Base-by-base conservation (phyloP, 2,797 vertebrate genomes). In the Prunella strophiata region DNA sequence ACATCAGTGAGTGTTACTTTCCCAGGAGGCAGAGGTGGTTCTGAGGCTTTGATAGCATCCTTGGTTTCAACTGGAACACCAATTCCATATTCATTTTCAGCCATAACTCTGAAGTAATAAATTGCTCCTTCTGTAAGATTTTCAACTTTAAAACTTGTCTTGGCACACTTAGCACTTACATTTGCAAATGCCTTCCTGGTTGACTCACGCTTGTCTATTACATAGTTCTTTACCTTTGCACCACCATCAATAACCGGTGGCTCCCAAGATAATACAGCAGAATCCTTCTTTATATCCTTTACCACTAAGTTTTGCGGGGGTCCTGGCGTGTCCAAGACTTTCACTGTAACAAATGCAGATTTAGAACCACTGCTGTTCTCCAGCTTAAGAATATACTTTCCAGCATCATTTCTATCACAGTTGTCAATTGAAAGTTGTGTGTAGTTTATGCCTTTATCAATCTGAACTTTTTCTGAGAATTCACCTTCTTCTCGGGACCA, bases 61-160 rank as follows among this genome's bases (percentile, higher is more conserved):
- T 96, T 97, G 34, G 99, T 99, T 98, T 99, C 99, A 92, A 98
- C 97, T 62, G 98, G 98, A 85, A 98, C 96, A 67, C 99, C 99
- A 95, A 99, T 95, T 96, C 99, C 99, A 97, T 98, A 99, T 93
- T 99, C 99, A 97, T 99, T 99, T 97, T 99, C 99, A 96, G 99
- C 99, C 99, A 99, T 99, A 91, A 99, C 99, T 98, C 99, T 98
- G 88, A 99, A 99, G 97, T 99, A 99, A 97, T 99, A 99, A 97
- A 98, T 98, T 59, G 98, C 98, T 88, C 99, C 99, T 97, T 99
- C 99, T 81, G 98, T 97, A 95, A 99, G 98, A 93, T 99, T 99
- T 95, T 99, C 99, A 91, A 99, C 98, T 98, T 98, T 99, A 94
- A 98, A 99, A 88, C 98, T 98, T 89, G 99, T 99, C 97, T 99